Evolutionary conservation across 2,113 vertebrate species (phyloP), one percentile per base, ranked within the genome.

Genomic region (Micronycteris hirsuta): DNA sequence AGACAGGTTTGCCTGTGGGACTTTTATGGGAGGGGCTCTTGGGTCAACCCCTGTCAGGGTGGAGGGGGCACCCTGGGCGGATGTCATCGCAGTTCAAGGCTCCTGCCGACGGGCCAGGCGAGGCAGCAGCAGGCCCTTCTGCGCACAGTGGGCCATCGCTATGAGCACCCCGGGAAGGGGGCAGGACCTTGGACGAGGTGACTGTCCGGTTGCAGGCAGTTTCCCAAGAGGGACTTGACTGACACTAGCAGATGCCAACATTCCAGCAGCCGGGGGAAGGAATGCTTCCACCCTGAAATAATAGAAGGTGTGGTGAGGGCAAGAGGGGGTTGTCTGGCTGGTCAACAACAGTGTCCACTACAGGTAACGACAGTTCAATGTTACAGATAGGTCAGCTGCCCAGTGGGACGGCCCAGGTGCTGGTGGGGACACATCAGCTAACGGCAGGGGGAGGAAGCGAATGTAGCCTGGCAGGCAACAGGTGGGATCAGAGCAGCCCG

Each of bases 21-120:
- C 28, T 4, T 17, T 33, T 36, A 15, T 16, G 15, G 43, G 24
- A 4, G 4, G 24, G 2, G 28, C 14, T 31, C 38, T 61, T 0
- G 0, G 85, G 19, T 49, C 28, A 13, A 16, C 71, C 24, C 58
- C 68, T 19, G 5, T 22, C 14, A 2, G 17, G 24, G 33, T 2
- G 41, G 49, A 36, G 70, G 31, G 11, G 5, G 12, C 26, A 13
- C 12, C 38, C 16, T 1, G 9, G 67, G 45, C 52, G 38, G 81
- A 20, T 16, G 45, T 10, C 12, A 11, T 58, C 22, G 4, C 54
- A 33, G 0, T 38, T 38, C 3, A 24, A 2, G 86, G 31, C 43
- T 65, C 36, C 49, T 52, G 84, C 16, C 4, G 2, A n/a, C 28
- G 17, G 63, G 33, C 28, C 4, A 13, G 58, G 47, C 4, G 0